Evolutionary conservation across 2,888 invertebrate species (phyloP).

Genomic region (Gymnoscelis rufifasciata): DNA sequence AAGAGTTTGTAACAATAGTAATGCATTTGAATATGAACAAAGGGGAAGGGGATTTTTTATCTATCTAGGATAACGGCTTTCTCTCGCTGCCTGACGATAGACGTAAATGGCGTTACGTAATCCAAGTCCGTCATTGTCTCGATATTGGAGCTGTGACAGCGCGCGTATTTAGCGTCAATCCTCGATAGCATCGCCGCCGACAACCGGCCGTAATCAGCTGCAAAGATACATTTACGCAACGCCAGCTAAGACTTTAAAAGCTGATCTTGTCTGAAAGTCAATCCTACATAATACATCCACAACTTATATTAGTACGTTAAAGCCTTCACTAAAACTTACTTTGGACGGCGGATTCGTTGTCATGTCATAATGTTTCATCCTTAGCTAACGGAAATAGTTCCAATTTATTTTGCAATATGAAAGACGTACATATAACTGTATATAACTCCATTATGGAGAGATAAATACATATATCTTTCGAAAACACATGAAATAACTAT

Average conservation of each 20-base stretch:
- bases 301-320: background rate
- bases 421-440: too few species aligned
- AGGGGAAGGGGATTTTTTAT: constrained; percentile 25
- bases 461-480: too few species aligned
- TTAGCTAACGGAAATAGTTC: too few species aligned
- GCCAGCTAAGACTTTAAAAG: constrained; percentile 15
- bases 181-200: constrained; percentile 66
- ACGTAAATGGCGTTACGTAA: constrained; percentile 68
- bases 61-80: constrained; percentile 41
- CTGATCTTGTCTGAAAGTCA: background rate
- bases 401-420: too few species aligned
- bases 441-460: too few species aligned
- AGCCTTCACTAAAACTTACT: too few species aligned
- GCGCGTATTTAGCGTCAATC: constrained; percentile 77
- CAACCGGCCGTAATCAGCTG: constrained; percentile 55
- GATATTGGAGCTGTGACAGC: constrained; percentile 72
- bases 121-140: constrained; percentile 70
- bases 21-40: constrained; percentile 10
- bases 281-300: background rate
- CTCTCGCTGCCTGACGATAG: constrained; percentile 44
- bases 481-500: too few species aligned
- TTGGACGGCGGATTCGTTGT: too few species aligned
- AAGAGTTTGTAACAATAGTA: background rate
- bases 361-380: too few species aligned
- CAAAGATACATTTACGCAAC: constrained; percentile 61